These are phyloP conservation scores for Oryzias javanicus DNA, from an alignment of 2,113 vertebrate species.

Conservation along the genomic window DNA sequence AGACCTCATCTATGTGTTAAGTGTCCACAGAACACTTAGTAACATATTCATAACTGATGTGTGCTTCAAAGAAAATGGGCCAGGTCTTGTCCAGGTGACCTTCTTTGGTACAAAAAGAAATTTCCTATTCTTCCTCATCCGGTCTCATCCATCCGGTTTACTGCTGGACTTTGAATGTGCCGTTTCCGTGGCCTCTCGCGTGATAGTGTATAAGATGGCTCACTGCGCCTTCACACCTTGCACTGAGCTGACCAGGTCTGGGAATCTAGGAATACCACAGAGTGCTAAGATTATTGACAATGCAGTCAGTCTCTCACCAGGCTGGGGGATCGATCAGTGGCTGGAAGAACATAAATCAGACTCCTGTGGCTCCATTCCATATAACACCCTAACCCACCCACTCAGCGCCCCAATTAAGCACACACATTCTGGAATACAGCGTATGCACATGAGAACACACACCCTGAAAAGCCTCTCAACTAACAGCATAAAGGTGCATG, in stretches of 20 bases:
- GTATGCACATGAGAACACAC: conserved; percentile 24
- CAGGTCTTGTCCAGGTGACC: conserved; percentile 47
- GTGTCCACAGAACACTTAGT: conserved; percentile 76
- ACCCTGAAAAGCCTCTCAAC: conserved; percentile 20
- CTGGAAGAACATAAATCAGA: conserved; percentile 74
- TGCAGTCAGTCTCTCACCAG: conserved; percentile 70
- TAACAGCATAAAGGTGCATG: not conserved
- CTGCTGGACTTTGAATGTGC: conserved; percentile 27
- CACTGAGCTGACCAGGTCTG: conserved; percentile 45
- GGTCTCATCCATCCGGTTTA: conserved; percentile 40
- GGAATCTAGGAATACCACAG: conserved; percentile 74
- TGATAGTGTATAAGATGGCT: conserved; percentile 63
- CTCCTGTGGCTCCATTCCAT: conserved; percentile 53
- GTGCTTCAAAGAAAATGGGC: conserved; percentile 51
- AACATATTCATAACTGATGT: conserved; percentile 63
- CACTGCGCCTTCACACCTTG: conserved; percentile 60
- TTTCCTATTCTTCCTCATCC: conserved; percentile 30
- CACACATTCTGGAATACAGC: conserved; percentile 8
- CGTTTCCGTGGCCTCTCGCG: conserved; percentile 35
- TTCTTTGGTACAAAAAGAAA: conserved; percentile 32
- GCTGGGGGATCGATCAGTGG: conserved; percentile 62
- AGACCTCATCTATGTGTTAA: conserved; percentile 71
- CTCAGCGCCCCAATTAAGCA: conserved; percentile 54
- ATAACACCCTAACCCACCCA: conserved; percentile 60
- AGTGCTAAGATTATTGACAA: conserved; percentile 75